Evolutionary conservation across 1,140 invertebrate genomes (phyloP), one percentile per base, ranked within the genome.

Genomic region (Rhysida immarginata): DNA sequence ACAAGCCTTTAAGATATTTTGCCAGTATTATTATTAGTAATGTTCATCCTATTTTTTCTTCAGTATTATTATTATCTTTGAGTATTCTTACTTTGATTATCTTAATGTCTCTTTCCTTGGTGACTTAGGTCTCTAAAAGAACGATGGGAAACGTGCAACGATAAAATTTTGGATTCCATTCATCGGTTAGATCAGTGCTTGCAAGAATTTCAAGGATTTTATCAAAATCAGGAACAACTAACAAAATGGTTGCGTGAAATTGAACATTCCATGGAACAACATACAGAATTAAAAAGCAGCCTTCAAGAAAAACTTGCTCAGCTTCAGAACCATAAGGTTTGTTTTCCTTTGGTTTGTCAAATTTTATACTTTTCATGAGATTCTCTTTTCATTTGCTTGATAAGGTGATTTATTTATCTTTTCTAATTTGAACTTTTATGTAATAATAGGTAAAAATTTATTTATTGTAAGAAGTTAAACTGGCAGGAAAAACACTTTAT

Each of bases 271-370:
- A 90, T 96, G 82, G 85, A 89, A 62, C 80, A 85, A 59, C 88
- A 94, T 63, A 91, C 85, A 0, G 88, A 95, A 69, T 72, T 89
- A 1, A 93, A 94, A 69, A 81, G 83, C 0, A 88, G 89, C 0
- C 69, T 96, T 21, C 91, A 93, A 71, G 92, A 96, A 66, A 96
- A 96, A 71, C 81, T 86, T 59, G 90, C 89, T 0, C 91, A 95
- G 67, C 68, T 95, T 16, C 90, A 95, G 67, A 93, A 92, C 65
- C 91, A 95, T 65, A 89, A 88, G 69, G 84, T 96, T 57, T 42
- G n/a, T n/a, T n/a, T n/a, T n/a, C n/a, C n/a, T n/a, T n/a, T n/a
- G n/a, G n/a, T n/a, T n/a, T n/a, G n/a, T n/a, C n/a, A n/a, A n/a
- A n/a, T n/a, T n/a, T n/a, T n/a, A n/a, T n/a, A n/a, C n/a, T n/a